Evolutionary conservation across 2,113 vertebrate species (phyloP).

Genomic region (Heptranchias perlo): DNA sequence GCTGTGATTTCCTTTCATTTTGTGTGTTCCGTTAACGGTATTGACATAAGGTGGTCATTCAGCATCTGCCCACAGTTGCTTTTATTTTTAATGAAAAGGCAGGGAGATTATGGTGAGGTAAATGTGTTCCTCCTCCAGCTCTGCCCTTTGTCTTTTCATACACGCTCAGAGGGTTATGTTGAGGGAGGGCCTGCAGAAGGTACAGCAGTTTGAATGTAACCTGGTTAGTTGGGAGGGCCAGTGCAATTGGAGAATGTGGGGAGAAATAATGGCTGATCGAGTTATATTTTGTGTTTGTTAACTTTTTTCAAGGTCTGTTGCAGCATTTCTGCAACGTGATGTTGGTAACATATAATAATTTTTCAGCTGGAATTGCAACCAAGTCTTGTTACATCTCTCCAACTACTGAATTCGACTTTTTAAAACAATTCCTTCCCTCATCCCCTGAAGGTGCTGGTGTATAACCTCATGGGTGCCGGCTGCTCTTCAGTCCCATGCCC

Average conservation of each 20-base stretch:
- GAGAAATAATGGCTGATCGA: not conserved
- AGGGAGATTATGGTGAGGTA: not conserved
- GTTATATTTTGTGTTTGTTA: not conserved
- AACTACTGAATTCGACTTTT: no score
- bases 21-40: not conserved
- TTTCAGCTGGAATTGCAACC: not conserved
- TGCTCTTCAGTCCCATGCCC: not conserved
- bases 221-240: not conserved
- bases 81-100: not conserved
- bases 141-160: not conserved
- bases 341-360: not conserved
- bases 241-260: no score
- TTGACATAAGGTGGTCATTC: not conserved
- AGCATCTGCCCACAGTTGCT: not conserved
- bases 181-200: no score
- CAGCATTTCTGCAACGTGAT: not conserved
- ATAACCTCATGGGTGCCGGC: no score
- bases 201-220: not conserved
- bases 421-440: no score
- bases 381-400: no score
- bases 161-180: not conserved
- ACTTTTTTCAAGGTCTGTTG: not conserved
- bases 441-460: no score
- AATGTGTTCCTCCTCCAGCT: not conserved
- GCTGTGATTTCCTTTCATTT: not conserved